Evolutionary conservation across 1,140 invertebrate genomes (phyloP).

Genomic region (Heliconius hewitsoni): DNA sequence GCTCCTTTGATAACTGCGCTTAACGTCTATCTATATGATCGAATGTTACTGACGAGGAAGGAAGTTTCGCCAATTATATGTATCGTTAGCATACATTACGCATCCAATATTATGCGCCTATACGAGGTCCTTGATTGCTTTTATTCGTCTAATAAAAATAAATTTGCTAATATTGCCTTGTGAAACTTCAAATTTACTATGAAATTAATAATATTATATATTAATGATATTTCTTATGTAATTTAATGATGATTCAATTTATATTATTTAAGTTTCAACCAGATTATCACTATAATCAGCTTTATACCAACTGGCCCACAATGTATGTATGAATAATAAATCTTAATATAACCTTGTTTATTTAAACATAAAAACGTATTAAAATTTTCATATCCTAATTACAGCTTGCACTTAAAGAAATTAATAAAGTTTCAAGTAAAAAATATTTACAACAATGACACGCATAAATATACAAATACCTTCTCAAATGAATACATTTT

Average conservation of each 20-base stretch:
- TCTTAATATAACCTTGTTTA: too few relatives aligned
- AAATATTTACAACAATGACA: slow-evolving; percentile 5
- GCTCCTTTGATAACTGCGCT: slow-evolving; percentile 53
- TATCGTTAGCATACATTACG: slow-evolving; percentile 75
- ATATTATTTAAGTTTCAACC: too few relatives aligned
- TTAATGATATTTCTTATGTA: too few relatives aligned
- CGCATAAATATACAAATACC: background rate
- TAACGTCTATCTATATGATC: slow-evolving; percentile 70
- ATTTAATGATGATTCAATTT: too few relatives aligned
- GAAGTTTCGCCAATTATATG: slow-evolving; percentile 74
- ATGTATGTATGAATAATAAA: too few relatives aligned
- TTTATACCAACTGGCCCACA: too few relatives aligned
- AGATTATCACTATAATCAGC: too few relatives aligned
- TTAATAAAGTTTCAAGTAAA: background rate
- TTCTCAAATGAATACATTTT: slow-evolving; percentile 10
- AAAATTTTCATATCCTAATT: background rate
- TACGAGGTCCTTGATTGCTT: slow-evolving; percentile 68
- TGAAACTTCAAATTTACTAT: background rate
- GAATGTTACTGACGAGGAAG: slow-evolving; percentile 66
- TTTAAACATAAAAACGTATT: too few relatives aligned
- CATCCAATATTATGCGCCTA: slow-evolving; percentile 63
- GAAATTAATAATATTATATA: too few relatives aligned
- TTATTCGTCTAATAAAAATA: slow-evolving; percentile 73
- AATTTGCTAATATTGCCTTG: slow-evolving; percentile 42
- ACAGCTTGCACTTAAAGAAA: slow-evolving; percentile 1